Percentiles rank a stretch among this genome's conserved stretches.
phyloP scores from a whole-genome alignment of 1,140 invertebrate species.

The Temnothorax longispinosus region DNA sequence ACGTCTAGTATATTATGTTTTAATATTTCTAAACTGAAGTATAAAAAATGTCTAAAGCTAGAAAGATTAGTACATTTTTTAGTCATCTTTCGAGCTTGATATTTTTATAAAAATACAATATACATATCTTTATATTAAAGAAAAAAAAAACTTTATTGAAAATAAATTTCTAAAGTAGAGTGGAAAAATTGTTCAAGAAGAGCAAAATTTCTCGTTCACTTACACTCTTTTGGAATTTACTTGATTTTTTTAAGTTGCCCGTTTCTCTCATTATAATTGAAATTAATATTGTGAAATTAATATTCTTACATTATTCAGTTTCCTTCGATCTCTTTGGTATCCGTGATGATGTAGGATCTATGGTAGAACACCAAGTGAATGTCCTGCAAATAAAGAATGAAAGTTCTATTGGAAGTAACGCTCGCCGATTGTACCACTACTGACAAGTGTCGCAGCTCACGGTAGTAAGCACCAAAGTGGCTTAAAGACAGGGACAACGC shows the following conservation, averaged over 20 bases:
- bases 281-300: not conserved
- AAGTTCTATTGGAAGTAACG: not conserved
- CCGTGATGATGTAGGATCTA: not conserved
- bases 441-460: not conserved
- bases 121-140: not conserved
- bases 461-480: not conserved
- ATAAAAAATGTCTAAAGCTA: not conserved
- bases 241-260: not conserved
- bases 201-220: not conserved
- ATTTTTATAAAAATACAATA: not conserved
- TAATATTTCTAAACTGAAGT: not conserved
- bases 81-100: not conserved
- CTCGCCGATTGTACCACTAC: not conserved
- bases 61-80: not conserved
- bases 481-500: not conserved
- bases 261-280: not conserved
- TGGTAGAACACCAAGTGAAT: not conserved
- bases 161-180: not conserved
- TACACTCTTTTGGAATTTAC: not conserved
- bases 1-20: not conserved
- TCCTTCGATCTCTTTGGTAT: not conserved
- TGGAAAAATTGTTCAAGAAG: not conserved
- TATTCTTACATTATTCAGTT: not conserved
- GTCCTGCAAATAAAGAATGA: constrained; percentile 2
- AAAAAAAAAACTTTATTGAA: not conserved